Percentiles rank a stretch among this genome's conserved stretches.
Evolutionary conservation across 2,113 vertebrate genomes (phyloP).

Genomic region (Trachemys scripta): DNA sequence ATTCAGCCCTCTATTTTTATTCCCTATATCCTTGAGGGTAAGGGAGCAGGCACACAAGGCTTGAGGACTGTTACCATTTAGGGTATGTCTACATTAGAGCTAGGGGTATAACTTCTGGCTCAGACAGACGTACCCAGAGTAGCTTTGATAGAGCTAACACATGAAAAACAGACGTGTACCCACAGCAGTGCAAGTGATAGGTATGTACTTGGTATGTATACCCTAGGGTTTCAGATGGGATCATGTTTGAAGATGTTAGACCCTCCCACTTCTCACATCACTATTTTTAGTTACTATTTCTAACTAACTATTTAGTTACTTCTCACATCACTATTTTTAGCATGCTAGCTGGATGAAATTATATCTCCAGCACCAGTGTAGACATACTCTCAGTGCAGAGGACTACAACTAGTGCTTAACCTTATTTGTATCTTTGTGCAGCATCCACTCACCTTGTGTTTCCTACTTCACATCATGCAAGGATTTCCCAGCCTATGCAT

Average conservation of each 20-base stretch:
- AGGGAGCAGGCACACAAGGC: background rate
- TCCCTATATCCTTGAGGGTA: background rate
- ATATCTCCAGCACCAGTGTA: background rate
- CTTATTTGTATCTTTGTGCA: background rate
- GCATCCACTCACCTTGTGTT: background rate
- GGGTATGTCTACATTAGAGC: background rate
- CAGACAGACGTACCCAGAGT: background rate
- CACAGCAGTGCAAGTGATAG: background rate
- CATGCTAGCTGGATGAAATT: background rate
- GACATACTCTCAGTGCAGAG: background rate
- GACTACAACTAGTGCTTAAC: background rate
- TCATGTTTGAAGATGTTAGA: too few relatives aligned
- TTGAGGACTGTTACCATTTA: background rate
- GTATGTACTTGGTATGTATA: too few relatives aligned
- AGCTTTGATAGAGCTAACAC: background rate
- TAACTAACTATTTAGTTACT: too few relatives aligned
- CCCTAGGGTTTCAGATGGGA: too few relatives aligned
- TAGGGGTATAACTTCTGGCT: background rate
- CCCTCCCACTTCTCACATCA: background rate
- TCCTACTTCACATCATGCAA: background rate
- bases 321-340: background rate
- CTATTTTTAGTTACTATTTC: background rate
- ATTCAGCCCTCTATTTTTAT: background rate
- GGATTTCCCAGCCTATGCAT: background rate
- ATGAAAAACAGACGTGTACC: background rate